Base-by-base conservation (phyloP, 2,888 invertebrate genomes). In the Phortica magna region DNA sequence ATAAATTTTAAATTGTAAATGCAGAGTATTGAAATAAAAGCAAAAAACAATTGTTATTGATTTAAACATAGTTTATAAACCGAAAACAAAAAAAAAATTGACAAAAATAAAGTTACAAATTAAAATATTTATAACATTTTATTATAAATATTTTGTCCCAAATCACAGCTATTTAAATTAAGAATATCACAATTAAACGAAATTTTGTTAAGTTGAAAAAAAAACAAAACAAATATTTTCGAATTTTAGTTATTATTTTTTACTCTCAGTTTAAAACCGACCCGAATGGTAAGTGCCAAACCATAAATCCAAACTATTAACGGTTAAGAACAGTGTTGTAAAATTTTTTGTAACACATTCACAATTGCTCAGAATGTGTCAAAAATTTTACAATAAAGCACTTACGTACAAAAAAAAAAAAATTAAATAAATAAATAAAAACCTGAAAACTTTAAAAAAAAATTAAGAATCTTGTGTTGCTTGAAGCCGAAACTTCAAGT, bases 381-480 rank as follows among this genome's bases (percentile, higher is more conserved):
- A 78, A 85, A 84, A 85, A 78, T 74, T 82, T 53, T 81, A 80
- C 83, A 86, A 86, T 81, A 65, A 22, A n/a, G 17, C 41, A 41
- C 67, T 39, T 14, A 12, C 31, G 17, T 41, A 43, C 17, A n/a
- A 43, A 22, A 4, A 61, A 61, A 61, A 19, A 22, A 12, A 19
- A 61, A 61, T 19, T 14, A 64, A 12, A 64, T 64, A 64, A 10
- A 71, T 6, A 5, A n/a, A 19, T 6, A 55, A 71, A 68, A 71
- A 14, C 31, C 64, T 39, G 39, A 55, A 61, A 61, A 31, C 22
- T 22, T 71, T 0, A 71, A 71, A 71, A 14, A 71, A 71, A 48
- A 17, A 68, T 70, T n/a, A 31, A 6, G 53, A 68, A 22, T 14
- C 70, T 19, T 68, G 68, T 68, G 48, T 22, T 19, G 43, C 17